Conservation (phyloP, 2,888 invertebrate species). For the Nysson spinosus region DNA sequence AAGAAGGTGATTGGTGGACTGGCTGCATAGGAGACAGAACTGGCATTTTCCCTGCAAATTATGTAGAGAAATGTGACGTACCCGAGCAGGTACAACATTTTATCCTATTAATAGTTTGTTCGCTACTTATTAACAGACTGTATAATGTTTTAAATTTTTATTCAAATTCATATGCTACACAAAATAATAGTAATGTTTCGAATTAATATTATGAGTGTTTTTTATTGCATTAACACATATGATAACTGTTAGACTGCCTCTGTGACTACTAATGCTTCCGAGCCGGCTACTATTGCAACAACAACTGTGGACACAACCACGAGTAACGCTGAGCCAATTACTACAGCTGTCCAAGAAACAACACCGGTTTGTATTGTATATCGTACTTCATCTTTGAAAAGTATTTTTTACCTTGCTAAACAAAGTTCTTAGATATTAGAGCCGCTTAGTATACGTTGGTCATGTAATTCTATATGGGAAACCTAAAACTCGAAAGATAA, state of each 20-base stretch:
- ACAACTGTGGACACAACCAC: conserved; percentile 66
- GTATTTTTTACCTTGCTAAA: too few species aligned
- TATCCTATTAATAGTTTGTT: too few species aligned
- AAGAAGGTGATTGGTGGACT: conserved; percentile 99
- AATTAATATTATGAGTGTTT: background rate
- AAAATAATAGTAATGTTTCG: too few species aligned
- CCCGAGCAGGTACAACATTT: conserved; percentile 64
- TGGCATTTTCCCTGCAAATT: conserved; percentile 99
- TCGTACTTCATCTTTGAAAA: too few species aligned
- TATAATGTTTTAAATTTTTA: too few species aligned
- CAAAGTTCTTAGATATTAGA: too few species aligned
- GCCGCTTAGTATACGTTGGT: too few species aligned
- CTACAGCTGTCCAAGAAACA: conserved; percentile 23
- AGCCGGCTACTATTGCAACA: conserved; percentile 50
- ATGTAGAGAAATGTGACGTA: conserved; percentile 87
- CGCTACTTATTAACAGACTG: too few species aligned
- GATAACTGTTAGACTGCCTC: conserved; percentile 34
- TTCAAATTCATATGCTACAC: too few species aligned
- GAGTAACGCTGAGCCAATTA: conserved; percentile 21
- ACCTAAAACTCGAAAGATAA: background rate
- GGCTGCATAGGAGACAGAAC: conserved; percentile 89
- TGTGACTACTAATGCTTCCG: conserved; percentile 31
- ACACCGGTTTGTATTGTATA: conserved; percentile 54
- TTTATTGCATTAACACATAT: conserved; percentile 16
- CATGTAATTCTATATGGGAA: conserved; percentile 15